phyloP scores from a whole-genome alignment of 2,888 invertebrate genomes.

The Pasiphila rectangulata region DNA sequence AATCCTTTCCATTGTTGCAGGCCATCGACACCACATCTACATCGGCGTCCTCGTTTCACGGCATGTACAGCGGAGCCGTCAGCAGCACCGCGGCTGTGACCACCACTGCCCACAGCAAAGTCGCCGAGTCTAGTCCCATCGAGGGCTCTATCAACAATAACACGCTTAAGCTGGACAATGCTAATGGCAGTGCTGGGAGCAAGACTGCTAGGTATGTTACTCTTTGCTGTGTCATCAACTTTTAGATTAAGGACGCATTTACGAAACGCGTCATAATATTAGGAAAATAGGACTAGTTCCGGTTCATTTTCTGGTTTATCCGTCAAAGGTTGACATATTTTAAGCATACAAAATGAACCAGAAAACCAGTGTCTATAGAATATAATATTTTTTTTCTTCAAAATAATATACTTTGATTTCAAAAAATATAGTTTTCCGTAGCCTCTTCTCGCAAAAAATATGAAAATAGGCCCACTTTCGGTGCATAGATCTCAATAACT shows the following conservation, averaged over 20 bases:
- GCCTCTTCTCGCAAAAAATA: too few species aligned
- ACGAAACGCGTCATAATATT: too few species aligned
- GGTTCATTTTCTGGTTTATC: too few species aligned
- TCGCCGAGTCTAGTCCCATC: constrained; percentile 64
- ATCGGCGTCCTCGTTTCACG: constrained; percentile 78
- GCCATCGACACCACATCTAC: constrained; percentile 82
- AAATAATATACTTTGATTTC: too few species aligned
- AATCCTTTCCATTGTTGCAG: constrained; percentile 45
- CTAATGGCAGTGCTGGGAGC: constrained; percentile 73
- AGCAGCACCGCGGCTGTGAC: constrained; percentile 50
- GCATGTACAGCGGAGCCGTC: constrained; percentile 72
- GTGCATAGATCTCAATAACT: too few species aligned
- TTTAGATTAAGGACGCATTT: neutral
- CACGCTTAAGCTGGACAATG: constrained; percentile 70
- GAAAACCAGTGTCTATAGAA: too few species aligned
- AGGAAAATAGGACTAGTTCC: too few species aligned
- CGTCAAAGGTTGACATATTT: too few species aligned
- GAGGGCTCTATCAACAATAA: constrained; percentile 71
- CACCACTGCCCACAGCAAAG: constrained; percentile 60
- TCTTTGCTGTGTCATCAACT: neutral
- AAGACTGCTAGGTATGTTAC: constrained; percentile 45
- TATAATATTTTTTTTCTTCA: too few species aligned
- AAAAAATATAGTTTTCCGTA: too few species aligned
- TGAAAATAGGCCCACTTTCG: too few species aligned
- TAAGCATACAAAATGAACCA: too few species aligned